Evolutionary conservation across 2,888 invertebrate genomes (phyloP).

Genomic region (Drosophila mimetica): DNA sequence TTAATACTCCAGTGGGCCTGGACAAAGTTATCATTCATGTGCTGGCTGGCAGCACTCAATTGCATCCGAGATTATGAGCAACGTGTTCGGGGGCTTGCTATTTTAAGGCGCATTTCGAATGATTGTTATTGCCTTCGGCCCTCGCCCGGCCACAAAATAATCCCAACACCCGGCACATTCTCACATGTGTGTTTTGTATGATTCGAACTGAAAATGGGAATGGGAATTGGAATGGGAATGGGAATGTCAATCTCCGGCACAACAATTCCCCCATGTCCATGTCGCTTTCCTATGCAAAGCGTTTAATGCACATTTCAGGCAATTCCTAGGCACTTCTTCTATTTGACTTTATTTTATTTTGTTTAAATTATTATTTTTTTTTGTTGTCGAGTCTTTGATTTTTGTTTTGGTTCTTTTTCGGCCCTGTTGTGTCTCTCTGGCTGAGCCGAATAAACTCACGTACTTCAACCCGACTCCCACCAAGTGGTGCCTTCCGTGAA

Average conservation of each 20-base stretch:
- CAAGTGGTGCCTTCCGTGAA: constrained; percentile 46
- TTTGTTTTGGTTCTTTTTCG: constrained; percentile 2
- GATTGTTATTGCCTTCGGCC: constrained; percentile 48
- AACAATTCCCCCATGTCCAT: constrained; percentile 17
- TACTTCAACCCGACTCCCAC: constrained; percentile 54
- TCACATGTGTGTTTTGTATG: constrained; percentile 60
- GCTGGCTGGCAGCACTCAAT: constrained; percentile 33
- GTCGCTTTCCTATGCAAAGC: constrained; percentile 55
- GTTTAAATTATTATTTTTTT: constrained; percentile 14
- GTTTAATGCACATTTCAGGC: constrained; percentile 65
- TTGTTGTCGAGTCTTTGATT: not conserved
- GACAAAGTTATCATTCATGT: constrained; percentile 38
- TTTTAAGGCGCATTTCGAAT: constrained; percentile 60
- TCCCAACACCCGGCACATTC: constrained; percentile 63
- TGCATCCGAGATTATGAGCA: constrained; percentile 44
- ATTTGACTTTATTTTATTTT: constrained; percentile 16
- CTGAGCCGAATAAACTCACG: constrained; percentile 64
- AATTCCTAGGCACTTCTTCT: constrained; percentile 42
- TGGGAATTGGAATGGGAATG: constrained; percentile 4
- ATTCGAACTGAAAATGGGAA: constrained; percentile 14
- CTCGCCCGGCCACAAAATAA: constrained; percentile 61
- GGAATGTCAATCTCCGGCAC: constrained; percentile 37
- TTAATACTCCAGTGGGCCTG: constrained; percentile 36
- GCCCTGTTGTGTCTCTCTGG: too few relatives aligned
- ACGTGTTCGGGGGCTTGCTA: constrained; percentile 45